These are phyloP conservation scores for Pipistrellus nathusii DNA, from an alignment of 2,797 vertebrate genomes.

Conservation along the genomic window DNA sequence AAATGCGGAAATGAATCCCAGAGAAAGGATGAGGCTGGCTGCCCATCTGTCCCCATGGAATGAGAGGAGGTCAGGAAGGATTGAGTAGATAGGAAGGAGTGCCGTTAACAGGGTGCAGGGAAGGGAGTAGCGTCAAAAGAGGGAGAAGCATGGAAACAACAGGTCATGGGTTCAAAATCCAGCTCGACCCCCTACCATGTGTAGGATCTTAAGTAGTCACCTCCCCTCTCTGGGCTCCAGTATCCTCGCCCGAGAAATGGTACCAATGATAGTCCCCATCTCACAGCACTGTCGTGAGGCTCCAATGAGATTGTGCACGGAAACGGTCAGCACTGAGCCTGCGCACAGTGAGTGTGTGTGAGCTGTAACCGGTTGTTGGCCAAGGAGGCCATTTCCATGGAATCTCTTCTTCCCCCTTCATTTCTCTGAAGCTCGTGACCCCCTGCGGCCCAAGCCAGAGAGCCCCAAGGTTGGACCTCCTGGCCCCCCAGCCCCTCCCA, in stretches of 20 bases:
- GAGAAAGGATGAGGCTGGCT: neutral
- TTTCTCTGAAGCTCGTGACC: slow-evolving; percentile 60
- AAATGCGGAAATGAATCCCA: neutral
- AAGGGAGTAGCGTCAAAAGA: neutral
- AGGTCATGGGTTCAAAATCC: neutral
- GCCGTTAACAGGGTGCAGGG: neutral
- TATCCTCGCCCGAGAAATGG: neutral
- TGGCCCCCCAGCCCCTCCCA: neutral
- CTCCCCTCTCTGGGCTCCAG: neutral
- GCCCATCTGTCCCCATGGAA: neutral
- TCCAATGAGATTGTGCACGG: neutral
- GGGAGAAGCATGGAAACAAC: neutral
- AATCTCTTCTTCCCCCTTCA: neutral
- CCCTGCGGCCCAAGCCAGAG: neutral
- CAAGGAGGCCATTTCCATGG: neutral
- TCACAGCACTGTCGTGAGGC: neutral
- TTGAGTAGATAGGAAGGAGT: neutral
- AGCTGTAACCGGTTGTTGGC: neutral
- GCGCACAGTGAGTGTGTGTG: neutral
- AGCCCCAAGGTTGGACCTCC: neutral
- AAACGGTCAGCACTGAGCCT: neutral
- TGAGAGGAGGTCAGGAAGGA: neutral
- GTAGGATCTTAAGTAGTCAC: neutral
- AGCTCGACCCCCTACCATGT: neutral
- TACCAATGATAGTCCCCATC: neutral